Conservation (phyloP, 1,140 invertebrate genomes). For the Dinothrombium tinctorium region DNA sequence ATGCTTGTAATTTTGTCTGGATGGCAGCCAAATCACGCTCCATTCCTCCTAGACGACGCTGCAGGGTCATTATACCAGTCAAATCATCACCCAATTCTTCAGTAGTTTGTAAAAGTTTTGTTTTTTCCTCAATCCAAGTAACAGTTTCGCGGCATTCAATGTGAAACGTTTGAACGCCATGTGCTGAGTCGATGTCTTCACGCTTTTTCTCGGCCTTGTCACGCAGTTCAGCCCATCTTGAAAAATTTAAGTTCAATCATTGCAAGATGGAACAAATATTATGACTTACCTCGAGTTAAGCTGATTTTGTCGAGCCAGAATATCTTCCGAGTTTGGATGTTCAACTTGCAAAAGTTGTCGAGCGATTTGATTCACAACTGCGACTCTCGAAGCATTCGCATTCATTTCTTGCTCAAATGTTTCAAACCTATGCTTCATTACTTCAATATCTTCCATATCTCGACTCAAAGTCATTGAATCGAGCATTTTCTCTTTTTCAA, state of each 20-base stretch:
- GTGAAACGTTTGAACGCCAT: slow-evolving; percentile 96
- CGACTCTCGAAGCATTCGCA: slow-evolving; percentile 80
- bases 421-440: slow-evolving; percentile 98
- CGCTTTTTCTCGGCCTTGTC: slow-evolving; percentile 15
- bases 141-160: slow-evolving; percentile 97
- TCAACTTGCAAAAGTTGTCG: slow-evolving; percentile 80
- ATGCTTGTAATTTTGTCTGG: slow-evolving; percentile 75
- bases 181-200: slow-evolving; percentile 52
- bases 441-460: slow-evolving; percentile 98
- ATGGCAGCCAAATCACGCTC: slow-evolving; percentile 94
- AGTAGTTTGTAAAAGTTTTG: slow-evolving; percentile 80
- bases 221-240: slow-evolving; percentile 14
- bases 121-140: slow-evolving; percentile 99
- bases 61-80: slow-evolving; percentile 59
- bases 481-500: slow-evolving; percentile 93
- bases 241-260: background rate
- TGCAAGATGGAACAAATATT: background rate
- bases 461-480: slow-evolving; percentile 78
- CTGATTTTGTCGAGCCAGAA: slow-evolving; percentile 63
- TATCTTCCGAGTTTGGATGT: slow-evolving; percentile 89
- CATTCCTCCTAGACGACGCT: slow-evolving; percentile 74
- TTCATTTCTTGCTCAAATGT: slow-evolving; percentile 99
- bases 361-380: slow-evolving; percentile 88
- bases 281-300: slow-evolving; percentile 26
- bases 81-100: slow-evolving; percentile 80